Evolutionary conservation across 2,888 invertebrate species (phyloP).

Genomic region (Drosophila birchii): DNA sequence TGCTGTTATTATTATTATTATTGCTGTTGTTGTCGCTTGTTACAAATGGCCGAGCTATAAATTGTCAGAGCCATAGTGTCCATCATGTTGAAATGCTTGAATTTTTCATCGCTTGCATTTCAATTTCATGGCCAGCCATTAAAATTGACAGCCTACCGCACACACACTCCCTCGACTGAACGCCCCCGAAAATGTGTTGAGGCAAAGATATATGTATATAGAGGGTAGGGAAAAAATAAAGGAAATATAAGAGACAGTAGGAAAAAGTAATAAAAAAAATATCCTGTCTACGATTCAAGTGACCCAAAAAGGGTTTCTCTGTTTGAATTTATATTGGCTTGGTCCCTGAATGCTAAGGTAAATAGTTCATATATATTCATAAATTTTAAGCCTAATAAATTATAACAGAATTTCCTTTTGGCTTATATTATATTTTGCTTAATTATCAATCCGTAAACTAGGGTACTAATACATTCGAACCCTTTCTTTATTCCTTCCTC

Average conservation of each 20-base stretch:
- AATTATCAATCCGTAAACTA: too few relatives aligned
- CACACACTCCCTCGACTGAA: slow-evolving; percentile 6
- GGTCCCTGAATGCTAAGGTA: background rate
- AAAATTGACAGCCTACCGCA: slow-evolving; percentile 64
- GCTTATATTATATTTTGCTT: background rate
- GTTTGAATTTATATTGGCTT: background rate
- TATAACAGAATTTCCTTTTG: too few relatives aligned
- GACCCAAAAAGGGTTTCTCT: slow-evolving; percentile 4
- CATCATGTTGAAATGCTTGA: slow-evolving; percentile 74
- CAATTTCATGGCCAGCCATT: slow-evolving; percentile 75
- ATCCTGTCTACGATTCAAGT: slow-evolving; percentile 1
- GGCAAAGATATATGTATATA: slow-evolving; percentile 26
- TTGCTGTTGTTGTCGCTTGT: slow-evolving; percentile 20
- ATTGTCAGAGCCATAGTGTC: slow-evolving; percentile 65
- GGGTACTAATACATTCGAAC: background rate
- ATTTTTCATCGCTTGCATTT: slow-evolving; percentile 76
- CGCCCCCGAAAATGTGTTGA: slow-evolving; percentile 52
- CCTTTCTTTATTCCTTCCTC: too few relatives aligned
- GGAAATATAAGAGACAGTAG: slow-evolving; percentile 6
- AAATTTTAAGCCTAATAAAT: background rate
- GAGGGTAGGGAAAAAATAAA: slow-evolving; percentile 15
- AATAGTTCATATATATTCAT: background rate
- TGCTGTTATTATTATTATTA: slow-evolving; percentile 5
- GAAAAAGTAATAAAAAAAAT: slow-evolving; percentile 14
- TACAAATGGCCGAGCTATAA: slow-evolving; percentile 60